Base-by-base conservation (phyloP, 2,797 vertebrate species). In the Sebastes reedi region DNA sequence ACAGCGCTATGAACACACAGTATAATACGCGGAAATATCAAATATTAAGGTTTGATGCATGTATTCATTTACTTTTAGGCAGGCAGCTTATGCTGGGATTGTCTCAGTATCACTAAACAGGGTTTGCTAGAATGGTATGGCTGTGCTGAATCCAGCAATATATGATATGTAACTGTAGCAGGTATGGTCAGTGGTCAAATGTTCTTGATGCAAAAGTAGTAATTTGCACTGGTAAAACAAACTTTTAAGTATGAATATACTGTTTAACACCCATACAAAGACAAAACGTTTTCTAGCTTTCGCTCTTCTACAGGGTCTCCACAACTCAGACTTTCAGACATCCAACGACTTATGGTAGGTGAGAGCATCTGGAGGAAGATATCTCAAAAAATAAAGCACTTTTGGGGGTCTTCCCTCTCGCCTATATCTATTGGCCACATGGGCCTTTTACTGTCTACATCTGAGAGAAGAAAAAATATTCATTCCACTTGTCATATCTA, bases 401-500 rank as follows among this genome's bases (percentile, higher is more conserved):
- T 52, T 54, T 22, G 50, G 50, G 50, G 50, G 50, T 54, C 50
- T 22, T 16, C 50, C 9, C 20, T 22, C n/a, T 54, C 20, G 4
- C 9, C 50, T 54, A 10, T 54, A 83, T 85, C 75, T 77, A 81
- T 61, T 46, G 82, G 77, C 81, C 90, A 87, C 83, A 76, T 65
- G 82, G 80, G 82, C 64, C 46, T 82, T 83, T 81, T 46, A 84
- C 77, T 65, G 52, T 85, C 82, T 84, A 92, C 85, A 84, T 85
- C 52, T 87, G 68, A 77, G 75, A 81, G 82, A 29, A 73, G 10
- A 50, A 50, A 50, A n/a, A 68, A 84, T 83, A 84, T 83, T 88
- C 79, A 75, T 81, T 87, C 67, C 65, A 74, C 71, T 81, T 80
- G 67, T 82, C 71, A 58, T 56, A 77, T 81, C 75, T 54, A 80